A percentile compares a stretch with the other conserved stretches of the same genome.
These are phyloP conservation scores for Polydrusus cervinus DNA, from an alignment of 2,888 invertebrate genomes.

Conservation along the genomic window DNA sequence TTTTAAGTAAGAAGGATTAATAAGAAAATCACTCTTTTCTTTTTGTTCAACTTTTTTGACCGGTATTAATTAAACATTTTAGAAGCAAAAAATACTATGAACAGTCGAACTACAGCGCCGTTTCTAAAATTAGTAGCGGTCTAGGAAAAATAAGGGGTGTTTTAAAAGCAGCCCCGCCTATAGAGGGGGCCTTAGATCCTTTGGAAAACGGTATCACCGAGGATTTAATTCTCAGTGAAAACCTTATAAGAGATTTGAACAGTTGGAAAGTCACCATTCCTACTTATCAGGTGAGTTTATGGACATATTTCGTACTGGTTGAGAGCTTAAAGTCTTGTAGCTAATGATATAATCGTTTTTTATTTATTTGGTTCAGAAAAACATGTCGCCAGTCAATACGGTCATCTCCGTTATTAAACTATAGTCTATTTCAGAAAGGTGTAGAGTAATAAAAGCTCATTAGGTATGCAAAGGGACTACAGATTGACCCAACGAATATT, in stretches of 20 bases:
- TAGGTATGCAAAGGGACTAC: too few relatives aligned
- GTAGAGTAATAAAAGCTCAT: too few relatives aligned
- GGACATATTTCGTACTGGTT: too few relatives aligned
- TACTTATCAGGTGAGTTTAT: slow-evolving; percentile 67
- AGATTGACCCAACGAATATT: too few relatives aligned
- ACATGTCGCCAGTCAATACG: too few relatives aligned
- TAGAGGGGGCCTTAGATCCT: slow-evolving; percentile 71
- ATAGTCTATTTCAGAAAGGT: too few relatives aligned
- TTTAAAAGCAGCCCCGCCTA: slow-evolving; percentile 72
- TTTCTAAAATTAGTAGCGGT: slow-evolving; percentile 74
- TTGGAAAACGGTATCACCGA: slow-evolving; percentile 69
- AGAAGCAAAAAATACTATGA: slow-evolving; percentile 66
- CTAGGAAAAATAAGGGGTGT: slow-evolving; percentile 79
- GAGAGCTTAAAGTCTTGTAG: too few relatives aligned
- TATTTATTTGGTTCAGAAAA: too few relatives aligned
- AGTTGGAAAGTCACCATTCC: slow-evolving; percentile 80
- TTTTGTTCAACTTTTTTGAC: too few relatives aligned
- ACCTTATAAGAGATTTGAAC: slow-evolving; percentile 75
- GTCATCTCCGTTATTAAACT: too few relatives aligned
- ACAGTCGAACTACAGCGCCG: slow-evolving; percentile 63
- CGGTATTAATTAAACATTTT: slow-evolving; percentile 43
- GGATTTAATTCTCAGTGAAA: slow-evolving; percentile 67
- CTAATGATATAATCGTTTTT: too few relatives aligned
- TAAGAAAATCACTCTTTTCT: too few relatives aligned
- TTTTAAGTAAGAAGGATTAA: not conserved